phyloP scores from a whole-genome alignment of 2,797 vertebrate genomes.

The Lemur catta region DNA sequence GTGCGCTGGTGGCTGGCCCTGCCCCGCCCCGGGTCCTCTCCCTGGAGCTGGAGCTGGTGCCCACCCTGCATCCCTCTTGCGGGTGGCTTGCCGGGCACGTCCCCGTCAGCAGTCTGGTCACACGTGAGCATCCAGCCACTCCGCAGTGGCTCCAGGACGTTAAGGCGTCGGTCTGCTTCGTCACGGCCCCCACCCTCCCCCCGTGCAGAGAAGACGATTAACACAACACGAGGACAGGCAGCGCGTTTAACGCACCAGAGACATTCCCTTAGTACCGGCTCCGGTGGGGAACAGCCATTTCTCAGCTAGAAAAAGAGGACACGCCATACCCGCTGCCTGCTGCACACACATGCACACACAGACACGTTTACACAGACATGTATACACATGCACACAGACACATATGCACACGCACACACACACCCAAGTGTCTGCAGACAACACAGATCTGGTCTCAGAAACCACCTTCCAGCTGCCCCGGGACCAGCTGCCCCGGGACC shows the following conservation, averaged over 20 bases:
- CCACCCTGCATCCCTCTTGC: not conserved
- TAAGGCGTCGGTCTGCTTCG: conserved; percentile 78
- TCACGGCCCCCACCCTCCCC: conserved; percentile 66
- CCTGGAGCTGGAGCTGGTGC: not conserved
- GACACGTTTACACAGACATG: no score
- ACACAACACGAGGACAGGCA: conserved; percentile 27
- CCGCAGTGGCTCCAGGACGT: conserved; percentile 70
- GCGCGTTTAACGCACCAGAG: not conserved
- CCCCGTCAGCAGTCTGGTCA: conserved; percentile 52
- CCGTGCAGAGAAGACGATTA: conserved; percentile 62
- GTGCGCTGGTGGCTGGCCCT: not conserved
- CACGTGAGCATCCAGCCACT: conserved; percentile 78
- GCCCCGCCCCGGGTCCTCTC: not conserved
- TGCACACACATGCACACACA: no score
- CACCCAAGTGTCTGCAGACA: not conserved
- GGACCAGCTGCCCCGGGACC: not conserved
- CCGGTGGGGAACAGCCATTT: fast-evolving
- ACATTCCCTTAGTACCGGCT: not conserved
- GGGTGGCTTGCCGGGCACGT: not conserved
- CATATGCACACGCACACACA: no score
- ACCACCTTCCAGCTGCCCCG: not conserved
- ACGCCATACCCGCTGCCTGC: not conserved
- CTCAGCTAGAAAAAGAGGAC: not conserved
- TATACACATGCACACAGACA: no score
- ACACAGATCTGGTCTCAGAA: not conserved